Evolutionary conservation across 2,113 vertebrate genomes (phyloP).

Genomic region (Sphyrna mokarran): DNA sequence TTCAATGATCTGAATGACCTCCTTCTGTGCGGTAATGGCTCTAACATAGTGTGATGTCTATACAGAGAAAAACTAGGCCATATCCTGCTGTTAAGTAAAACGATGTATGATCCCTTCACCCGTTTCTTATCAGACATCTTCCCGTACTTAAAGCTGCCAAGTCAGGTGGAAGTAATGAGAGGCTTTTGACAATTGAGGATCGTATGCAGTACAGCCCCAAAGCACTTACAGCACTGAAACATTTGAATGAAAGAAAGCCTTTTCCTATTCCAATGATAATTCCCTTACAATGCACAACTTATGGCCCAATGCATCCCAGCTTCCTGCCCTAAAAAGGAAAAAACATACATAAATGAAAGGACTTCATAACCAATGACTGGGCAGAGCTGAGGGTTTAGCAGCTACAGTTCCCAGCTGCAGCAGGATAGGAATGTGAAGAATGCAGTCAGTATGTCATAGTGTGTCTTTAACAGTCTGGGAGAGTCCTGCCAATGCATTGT

Average conservation of each 20-base stretch:
- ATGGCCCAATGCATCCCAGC: background rate
- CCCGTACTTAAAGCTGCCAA: background rate
- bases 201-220: background rate
- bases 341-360: background rate
- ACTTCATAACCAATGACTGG: conserved; percentile 1
- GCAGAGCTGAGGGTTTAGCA: background rate
- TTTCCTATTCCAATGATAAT: background rate
- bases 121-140: background rate
- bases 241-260: background rate
- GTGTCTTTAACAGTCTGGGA: background rate
- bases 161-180: background rate
- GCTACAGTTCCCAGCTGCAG: background rate
- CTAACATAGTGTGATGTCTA: background rate
- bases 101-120: background rate
- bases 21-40: too few species aligned
- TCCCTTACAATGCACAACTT: background rate
- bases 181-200: background rate
- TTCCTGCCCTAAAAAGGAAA: conserved; percentile 16
- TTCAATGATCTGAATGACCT: too few species aligned
- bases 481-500: conserved; percentile 21
- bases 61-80: background rate
- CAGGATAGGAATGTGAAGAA: conserved; percentile 9
- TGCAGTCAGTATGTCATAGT: conserved; percentile 35
- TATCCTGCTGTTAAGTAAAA: background rate
- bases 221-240: background rate